These are phyloP conservation scores for Peromyscus attwateri DNA, from an alignment of 2,797 vertebrate genomes.

Conservation along the genomic window DNA sequence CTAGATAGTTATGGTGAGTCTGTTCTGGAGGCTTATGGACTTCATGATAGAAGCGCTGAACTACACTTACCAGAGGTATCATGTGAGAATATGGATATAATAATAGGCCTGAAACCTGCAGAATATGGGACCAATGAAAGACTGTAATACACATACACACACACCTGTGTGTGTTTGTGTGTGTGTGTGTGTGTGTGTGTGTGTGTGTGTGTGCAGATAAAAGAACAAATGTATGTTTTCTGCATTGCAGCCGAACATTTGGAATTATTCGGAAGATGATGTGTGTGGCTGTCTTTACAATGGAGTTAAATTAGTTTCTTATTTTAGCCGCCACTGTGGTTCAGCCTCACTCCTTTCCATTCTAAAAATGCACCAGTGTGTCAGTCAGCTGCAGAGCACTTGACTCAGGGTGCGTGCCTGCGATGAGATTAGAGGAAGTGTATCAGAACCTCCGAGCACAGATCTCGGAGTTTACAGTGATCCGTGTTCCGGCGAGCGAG, in stretches of 20 bases:
- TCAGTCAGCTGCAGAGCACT: constrained; percentile 82
- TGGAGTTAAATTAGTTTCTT: constrained; percentile 85
- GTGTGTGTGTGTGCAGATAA: not conserved
- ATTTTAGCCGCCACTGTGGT: constrained; percentile 79
- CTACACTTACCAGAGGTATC: constrained; percentile 10
- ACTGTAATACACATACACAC: not conserved
- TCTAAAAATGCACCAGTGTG: constrained; percentile 85
- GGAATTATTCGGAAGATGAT: constrained; percentile 81
- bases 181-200: not conserved
- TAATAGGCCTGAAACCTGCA: constrained; percentile 63
- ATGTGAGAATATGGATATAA: not conserved
- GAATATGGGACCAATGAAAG: constrained; percentile 64
- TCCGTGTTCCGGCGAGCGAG: constrained; percentile 38
- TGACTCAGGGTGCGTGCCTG: constrained; percentile 75
- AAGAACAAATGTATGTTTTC: constrained; percentile 80
- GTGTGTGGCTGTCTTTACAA: constrained; percentile 81
- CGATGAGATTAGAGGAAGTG: constrained; percentile 77
- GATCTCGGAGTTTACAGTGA: constrained; percentile 48
- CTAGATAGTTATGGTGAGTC: constrained; percentile 39
- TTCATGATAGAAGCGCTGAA: constrained; percentile 73
- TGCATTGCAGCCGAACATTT: constrained; percentile 70
- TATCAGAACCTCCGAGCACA: constrained; percentile 54
- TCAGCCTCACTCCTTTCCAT: constrained; percentile 81
- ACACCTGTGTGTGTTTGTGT: not conserved
- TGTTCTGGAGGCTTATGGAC: constrained; percentile 64